These are phyloP conservation scores for Rhamnusium bicolor DNA, from an alignment of 2,888 invertebrate species.

Conservation along the genomic window DNA sequence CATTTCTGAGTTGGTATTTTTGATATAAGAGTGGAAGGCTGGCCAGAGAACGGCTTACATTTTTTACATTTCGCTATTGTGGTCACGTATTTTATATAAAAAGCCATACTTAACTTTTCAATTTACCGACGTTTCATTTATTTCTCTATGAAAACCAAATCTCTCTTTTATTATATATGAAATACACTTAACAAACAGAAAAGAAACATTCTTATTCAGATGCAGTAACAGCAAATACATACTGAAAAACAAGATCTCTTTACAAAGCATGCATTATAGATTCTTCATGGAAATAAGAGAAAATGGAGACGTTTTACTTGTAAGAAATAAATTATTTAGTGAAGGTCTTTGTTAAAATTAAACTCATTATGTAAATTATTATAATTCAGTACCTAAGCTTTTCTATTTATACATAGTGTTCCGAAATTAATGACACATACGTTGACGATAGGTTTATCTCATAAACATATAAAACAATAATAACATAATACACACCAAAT, in stretches of 20 bases:
- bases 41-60: slow-evolving; percentile 53
- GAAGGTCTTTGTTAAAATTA: too few relatives aligned
- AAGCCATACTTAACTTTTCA: slow-evolving; percentile 60
- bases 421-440: too few relatives aligned
- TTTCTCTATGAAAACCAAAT: slow-evolving; percentile 51
- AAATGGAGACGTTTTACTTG: too few relatives aligned
- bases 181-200: slow-evolving; percentile 44
- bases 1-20: slow-evolving; percentile 61
- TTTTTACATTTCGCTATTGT: slow-evolving; percentile 60
- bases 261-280: too few relatives aligned
- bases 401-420: too few relatives aligned
- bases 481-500: too few relatives aligned
- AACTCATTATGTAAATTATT: too few relatives aligned
- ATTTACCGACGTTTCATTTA: slow-evolving; percentile 58
- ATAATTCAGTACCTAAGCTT: too few relatives aligned
- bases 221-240: slow-evolving; percentile 8
- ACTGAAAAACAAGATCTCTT: neutral
- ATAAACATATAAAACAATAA: too few relatives aligned
- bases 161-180: slow-evolving; percentile 38
- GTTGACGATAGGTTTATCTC: too few relatives aligned
- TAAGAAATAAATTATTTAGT: too few relatives aligned
- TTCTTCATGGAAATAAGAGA: too few relatives aligned
- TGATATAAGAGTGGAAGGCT: slow-evolving; percentile 52
- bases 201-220: slow-evolving; percentile 44
- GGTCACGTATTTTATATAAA: slow-evolving; percentile 61